Evolutionary conservation across 2,797 vertebrate species (phyloP).

Genomic region (Gymnopithys bicolor): DNA sequence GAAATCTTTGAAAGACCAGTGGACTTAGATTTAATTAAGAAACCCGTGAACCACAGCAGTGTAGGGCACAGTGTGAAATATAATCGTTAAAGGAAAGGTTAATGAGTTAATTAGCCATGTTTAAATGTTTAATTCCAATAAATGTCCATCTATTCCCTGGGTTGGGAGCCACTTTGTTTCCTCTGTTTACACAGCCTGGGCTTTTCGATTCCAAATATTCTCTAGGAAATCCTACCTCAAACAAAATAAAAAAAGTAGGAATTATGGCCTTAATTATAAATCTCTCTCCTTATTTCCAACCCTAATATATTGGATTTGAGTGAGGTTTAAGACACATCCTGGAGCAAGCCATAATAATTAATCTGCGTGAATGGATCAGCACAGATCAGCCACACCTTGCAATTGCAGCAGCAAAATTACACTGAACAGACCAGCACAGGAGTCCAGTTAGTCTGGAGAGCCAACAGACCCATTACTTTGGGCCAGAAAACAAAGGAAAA

Average conservation of each 20-base stretch:
- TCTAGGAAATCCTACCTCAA: background rate
- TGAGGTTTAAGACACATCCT: background rate
- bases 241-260: background rate
- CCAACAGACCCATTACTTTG: background rate
- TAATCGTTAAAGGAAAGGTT: slow-evolving; percentile 75
- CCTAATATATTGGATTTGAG: background rate
- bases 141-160: slow-evolving; percentile 46
- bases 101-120: slow-evolving; percentile 75
- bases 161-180: slow-evolving; percentile 39
- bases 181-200: slow-evolving; percentile 17
- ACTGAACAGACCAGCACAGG: background rate
- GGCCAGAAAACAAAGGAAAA: background rate
- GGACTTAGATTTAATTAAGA: slow-evolving; percentile 71
- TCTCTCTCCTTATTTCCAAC: background rate
- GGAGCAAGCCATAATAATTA: background rate
- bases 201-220: background rate
- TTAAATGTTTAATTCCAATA: slow-evolving; percentile 76
- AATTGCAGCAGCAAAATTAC: background rate
- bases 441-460: background rate
- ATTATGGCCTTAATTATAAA: background rate
- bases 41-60: slow-evolving; percentile 46
- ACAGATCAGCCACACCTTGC: background rate
- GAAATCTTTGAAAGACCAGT: slow-evolving; percentile 40
- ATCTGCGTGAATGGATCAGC: background rate
- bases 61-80: slow-evolving; percentile 69